A percentile compares a stretch with the other conserved stretches of the same genome.
These are phyloP conservation scores for Apamea anceps DNA, from an alignment of 2,888 invertebrate genomes.

Conservation along the genomic window DNA sequence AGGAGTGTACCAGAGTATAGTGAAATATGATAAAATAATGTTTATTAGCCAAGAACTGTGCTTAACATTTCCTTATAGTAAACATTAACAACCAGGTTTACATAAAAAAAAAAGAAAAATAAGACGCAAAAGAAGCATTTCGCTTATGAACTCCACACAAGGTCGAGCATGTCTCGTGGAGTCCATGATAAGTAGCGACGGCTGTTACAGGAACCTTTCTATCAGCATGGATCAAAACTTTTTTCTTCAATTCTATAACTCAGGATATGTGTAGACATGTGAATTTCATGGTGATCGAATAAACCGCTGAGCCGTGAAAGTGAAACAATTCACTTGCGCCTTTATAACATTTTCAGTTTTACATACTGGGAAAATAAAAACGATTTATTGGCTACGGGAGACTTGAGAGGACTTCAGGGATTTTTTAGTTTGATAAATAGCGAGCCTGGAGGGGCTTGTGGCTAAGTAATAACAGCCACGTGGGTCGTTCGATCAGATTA, in stretches of 20 bases:
- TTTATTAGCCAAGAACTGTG: no score
- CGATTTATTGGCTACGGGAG: slow-evolving; percentile 35
- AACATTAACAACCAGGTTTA: no score
- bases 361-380: slow-evolving; percentile 39
- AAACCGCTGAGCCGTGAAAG: slow-evolving; percentile 52
- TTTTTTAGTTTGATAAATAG: slow-evolving; percentile 20
- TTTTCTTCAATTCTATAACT: slow-evolving; percentile 6
- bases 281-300: slow-evolving; percentile 40
- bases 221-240: not conserved
- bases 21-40: not conserved
- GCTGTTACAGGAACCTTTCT: not conserved
- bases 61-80: no score
- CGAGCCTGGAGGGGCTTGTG: not conserved
- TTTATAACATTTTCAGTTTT: slow-evolving; percentile 26
- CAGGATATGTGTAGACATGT: not conserved
- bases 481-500: no score
- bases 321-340: slow-evolving; percentile 64
- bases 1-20: not conserved
- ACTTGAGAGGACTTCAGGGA: slow-evolving; percentile 17
- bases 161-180: no score
- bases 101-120: no score
- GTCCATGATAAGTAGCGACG: not conserved
- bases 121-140: no score
- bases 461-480: no score
- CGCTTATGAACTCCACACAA: no score